Conservation (phyloP, 2,113 vertebrate genomes). For the Poeciliopsis turrubarensis region DNA sequence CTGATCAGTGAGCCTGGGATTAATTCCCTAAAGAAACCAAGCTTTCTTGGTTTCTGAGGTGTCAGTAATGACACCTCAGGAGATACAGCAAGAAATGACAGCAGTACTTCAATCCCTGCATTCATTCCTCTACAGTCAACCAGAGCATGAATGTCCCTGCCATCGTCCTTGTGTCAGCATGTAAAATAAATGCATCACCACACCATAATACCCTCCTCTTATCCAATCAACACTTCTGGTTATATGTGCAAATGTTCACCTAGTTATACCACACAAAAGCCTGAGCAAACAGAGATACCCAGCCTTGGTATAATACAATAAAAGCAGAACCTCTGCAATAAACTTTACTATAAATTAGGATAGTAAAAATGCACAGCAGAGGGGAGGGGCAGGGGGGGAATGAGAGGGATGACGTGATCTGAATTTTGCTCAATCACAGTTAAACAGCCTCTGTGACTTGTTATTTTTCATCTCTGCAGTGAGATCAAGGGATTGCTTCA, state of each 20-base stretch:
- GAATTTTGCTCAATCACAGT: slow-evolving; percentile 10
- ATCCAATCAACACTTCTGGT: slow-evolving; percentile 22
- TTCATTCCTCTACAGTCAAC: slow-evolving; percentile 49
- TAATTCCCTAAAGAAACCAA: slow-evolving; percentile 42
- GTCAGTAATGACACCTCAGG: slow-evolving; percentile 66
- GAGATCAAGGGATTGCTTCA: slow-evolving; percentile 17
- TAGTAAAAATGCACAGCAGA: neutral
- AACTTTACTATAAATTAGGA: neutral
- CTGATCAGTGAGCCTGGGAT: neutral
- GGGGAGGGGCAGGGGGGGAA: no score
- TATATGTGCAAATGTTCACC: neutral
- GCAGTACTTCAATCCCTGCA: slow-evolving; percentile 59
- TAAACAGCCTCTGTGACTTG: slow-evolving; percentile 4
- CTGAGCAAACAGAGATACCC: neutral
- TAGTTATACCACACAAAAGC: neutral
- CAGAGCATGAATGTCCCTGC: slow-evolving; percentile 2
- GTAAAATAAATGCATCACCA: neutral
- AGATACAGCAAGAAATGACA: slow-evolving; percentile 33
- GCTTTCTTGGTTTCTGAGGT: no score
- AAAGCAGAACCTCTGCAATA: neutral
- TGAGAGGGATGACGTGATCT: neutral
- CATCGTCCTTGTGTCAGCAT: slow-evolving; percentile 33
- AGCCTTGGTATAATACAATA: neutral
- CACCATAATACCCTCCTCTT: neutral
- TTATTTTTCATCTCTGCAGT: slow-evolving; percentile 41